Evolutionary conservation across 2,797 vertebrate genomes (phyloP), one percentile per base, ranked within the genome.

Genomic region (Mus spretus): DNA sequence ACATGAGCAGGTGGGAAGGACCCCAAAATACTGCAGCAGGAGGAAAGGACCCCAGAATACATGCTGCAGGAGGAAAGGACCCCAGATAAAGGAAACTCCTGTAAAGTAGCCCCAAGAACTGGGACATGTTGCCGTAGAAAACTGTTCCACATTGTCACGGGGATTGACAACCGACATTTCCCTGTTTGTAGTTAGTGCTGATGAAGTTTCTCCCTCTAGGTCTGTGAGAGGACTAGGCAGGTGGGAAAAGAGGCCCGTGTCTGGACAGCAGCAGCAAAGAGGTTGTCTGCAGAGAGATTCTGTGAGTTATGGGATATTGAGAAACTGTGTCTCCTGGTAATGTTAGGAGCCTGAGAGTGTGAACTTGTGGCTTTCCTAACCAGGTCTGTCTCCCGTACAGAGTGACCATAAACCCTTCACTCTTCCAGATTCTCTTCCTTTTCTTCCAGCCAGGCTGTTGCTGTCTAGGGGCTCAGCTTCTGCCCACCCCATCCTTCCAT

Each of bases 281-380:
- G 12, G 20, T 40, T 75, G 92, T 86, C 95, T 89, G 82, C 40
- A 63, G 65, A 77, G 61, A 96, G 89, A 91, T 31, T 40, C 87
- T 15, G 91, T 15, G 91, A 95, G 91, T 94, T 95, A 89, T 70
- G 91, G 81, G 86, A 67, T 61, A 55, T 17, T 3, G 19, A 86
- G 92, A 61, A 90, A 79, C 59, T 2, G 13, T 22, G 24, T 59
- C 80, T 92, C 91, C 34, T 4, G 0, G 72, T 93, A 93, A 92
- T 14, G 40, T 72, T 74, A 92, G 94, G 74, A 90, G 93, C 86
- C 82, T 93, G 81, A 79, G 89, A 94, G 78, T 79, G 89, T 47
- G 65, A 61, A 84, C 31, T 14, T 10, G 31, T 13, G 2, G 17
- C 86, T 61, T 88, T 77, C 86, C n/a, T 59, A 75, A 22, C n/a